A percentile compares a stretch with the other conserved stretches of the same genome.
Conservation (phyloP, 2,113 vertebrate genomes). For the Pao palembangensis region DNA sequence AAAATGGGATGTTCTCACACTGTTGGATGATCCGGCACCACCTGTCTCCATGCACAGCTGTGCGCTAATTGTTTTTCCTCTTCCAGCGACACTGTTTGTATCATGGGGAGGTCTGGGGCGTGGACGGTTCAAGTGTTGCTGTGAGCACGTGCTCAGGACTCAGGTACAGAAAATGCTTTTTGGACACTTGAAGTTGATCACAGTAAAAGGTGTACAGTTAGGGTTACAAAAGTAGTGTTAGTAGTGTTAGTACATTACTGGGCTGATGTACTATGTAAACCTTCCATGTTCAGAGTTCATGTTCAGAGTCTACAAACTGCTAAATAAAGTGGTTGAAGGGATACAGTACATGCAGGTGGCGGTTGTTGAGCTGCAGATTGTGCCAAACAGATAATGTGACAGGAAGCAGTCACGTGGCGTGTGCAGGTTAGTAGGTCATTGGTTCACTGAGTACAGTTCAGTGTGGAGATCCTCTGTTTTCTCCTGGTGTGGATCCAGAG, state of each 20-base stretch:
- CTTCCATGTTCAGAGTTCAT: no score
- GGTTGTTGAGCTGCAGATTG: not conserved
- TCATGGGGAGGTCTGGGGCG: slow-evolving; percentile 81
- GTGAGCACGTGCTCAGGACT: slow-evolving; percentile 89
- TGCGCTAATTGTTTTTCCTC: slow-evolving; percentile 36
- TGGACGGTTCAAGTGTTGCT: slow-evolving; percentile 78
- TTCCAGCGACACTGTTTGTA: slow-evolving; percentile 91
- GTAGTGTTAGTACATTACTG: no score
- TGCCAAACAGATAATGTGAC: slow-evolving; percentile 10
- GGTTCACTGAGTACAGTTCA: slow-evolving; percentile 57
- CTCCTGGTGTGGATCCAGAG: slow-evolving; percentile 33
- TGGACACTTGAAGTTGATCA: not conserved
- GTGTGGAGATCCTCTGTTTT: slow-evolving; percentile 34
- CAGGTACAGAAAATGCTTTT: slow-evolving; percentile 76
- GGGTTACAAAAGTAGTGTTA: no score
- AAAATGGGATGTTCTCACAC: not conserved
- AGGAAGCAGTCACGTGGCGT: slow-evolving; percentile 28
- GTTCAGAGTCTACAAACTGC: no score
- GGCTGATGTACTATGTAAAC: no score
- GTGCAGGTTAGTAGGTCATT: slow-evolving; percentile 43
- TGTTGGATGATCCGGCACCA: not conserved
- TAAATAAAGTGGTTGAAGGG: no score
- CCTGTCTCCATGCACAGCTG: not conserved
- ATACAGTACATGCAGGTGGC: not conserved
- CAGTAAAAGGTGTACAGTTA: not conserved